Percentiles rank a stretch among this genome's conserved stretches.
Evolutionary conservation across 2,888 invertebrate species (phyloP).

Genomic region (Leptopilina myrica): DNA sequence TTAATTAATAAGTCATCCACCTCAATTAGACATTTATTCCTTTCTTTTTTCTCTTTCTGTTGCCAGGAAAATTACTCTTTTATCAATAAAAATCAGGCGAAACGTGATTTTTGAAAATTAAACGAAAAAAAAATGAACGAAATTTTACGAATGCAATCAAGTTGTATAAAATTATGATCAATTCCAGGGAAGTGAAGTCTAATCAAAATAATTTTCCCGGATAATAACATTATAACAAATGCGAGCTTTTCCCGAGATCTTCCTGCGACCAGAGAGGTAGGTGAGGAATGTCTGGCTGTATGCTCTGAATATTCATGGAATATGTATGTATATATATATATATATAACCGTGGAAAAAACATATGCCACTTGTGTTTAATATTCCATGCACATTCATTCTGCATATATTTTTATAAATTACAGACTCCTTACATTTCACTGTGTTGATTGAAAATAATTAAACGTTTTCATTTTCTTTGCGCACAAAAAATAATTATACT

Average conservation of each 20-base stretch:
- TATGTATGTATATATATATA: neutral
- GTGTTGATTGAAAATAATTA: conserved; percentile 29
- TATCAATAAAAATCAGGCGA: neutral
- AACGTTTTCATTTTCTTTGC: neutral
- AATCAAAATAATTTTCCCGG: conserved; percentile 18
- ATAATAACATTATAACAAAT: conserved; percentile 34
- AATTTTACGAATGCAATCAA: neutral
- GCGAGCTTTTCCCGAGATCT: conserved; percentile 30
- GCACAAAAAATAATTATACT: neutral
- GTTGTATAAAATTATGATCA: conserved; percentile 4
- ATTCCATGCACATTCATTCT: conserved; percentile 23
- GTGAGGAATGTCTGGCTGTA: conserved; percentile 12
- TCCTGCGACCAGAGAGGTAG: conserved; percentile 14
- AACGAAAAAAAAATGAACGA: too few relatives aligned
- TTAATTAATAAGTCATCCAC: conserved; percentile 22
- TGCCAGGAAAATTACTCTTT: neutral
- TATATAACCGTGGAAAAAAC: conserved; percentile 29
- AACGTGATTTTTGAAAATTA: neutral
- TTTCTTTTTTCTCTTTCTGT: neutral
- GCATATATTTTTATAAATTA: conserved; percentile 36
- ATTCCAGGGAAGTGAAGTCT: neutral
- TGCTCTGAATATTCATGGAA: conserved; percentile 37
- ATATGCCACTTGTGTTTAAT: conserved; percentile 36
- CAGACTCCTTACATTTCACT: conserved; percentile 18
- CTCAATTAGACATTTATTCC: conserved; percentile 31